Conservation (phyloP, 2,113 vertebrate genomes). For the Galeopterus variegatus region DNA sequence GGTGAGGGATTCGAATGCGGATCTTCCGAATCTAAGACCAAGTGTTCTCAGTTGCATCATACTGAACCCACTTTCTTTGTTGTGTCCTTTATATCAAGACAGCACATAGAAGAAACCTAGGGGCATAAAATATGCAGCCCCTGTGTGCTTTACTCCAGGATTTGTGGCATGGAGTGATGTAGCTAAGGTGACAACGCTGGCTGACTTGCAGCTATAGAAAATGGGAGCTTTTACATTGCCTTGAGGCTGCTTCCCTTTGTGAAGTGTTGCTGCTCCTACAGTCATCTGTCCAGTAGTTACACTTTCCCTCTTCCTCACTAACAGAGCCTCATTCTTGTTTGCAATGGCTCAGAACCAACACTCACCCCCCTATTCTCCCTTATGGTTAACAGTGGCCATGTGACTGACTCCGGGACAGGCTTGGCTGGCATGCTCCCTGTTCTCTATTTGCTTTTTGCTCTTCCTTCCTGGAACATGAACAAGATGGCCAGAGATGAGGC, state of each 20-base stretch:
- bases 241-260: neutral
- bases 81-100: neutral
- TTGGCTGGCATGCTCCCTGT: neutral
- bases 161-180: neutral
- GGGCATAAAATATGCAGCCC: neutral
- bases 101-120: neutral
- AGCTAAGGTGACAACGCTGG: neutral
- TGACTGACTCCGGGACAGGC: neutral
- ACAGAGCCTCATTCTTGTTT: neutral
- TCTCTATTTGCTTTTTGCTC: neutral
- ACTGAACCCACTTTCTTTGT: neutral
- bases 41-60: neutral
- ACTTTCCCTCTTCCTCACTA: neutral
- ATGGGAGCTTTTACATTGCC: neutral
- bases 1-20: neutral
- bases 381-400: neutral
- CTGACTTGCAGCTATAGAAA: neutral
- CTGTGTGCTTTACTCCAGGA: neutral
- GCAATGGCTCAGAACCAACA: neutral
- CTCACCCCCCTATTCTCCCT: neutral
- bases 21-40: neutral
- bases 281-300: neutral
- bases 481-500: neutral
- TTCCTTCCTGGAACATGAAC: constrained; percentile 28
- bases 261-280: neutral